phyloP scores from a whole-genome alignment of 1,140 invertebrate species.

The Colletes latitarsis region DNA sequence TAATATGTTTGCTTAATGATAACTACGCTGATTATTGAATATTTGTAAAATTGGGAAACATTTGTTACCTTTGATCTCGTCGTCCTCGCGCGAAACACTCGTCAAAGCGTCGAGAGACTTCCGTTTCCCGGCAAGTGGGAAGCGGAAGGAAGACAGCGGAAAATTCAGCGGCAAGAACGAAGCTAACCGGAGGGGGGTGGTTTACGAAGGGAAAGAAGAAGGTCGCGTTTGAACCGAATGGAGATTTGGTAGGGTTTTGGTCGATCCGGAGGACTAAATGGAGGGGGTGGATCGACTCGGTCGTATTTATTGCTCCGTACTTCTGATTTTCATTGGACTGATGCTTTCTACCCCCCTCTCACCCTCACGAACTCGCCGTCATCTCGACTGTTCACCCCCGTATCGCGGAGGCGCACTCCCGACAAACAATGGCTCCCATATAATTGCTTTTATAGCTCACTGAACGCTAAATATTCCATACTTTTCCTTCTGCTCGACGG shows the following conservation, averaged over 20 bases:
- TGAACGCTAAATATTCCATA: slow-evolving; percentile 81
- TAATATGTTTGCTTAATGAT: too few relatives aligned
- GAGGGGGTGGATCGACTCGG: slow-evolving; percentile 72
- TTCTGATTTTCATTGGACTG: slow-evolving; percentile 73
- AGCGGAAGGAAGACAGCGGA: slow-evolving; percentile 36
- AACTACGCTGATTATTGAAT: too few relatives aligned
- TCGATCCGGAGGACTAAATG: slow-evolving; percentile 9
- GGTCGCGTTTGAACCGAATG: slow-evolving; percentile 65
- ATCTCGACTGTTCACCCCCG: slow-evolving; percentile 65
- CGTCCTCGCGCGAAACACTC: not conserved
- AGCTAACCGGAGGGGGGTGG: slow-evolving; percentile 35
- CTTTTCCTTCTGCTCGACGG: slow-evolving; percentile 73
- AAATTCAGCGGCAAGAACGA: slow-evolving; percentile 44
- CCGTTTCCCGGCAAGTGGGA: slow-evolving; percentile 5
- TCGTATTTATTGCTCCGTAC: slow-evolving; percentile 78
- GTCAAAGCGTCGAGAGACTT: not conserved
- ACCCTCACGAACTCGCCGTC: slow-evolving; percentile 39
- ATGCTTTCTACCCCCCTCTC: slow-evolving; percentile 53
- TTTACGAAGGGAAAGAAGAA: slow-evolving; percentile 55
- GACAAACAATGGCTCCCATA: slow-evolving; percentile 79
- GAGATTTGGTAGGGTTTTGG: slow-evolving; percentile 65
- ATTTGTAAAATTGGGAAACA: not conserved
- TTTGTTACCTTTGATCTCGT: not conserved
- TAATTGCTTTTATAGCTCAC: slow-evolving; percentile 81
- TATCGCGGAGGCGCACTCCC: slow-evolving; percentile 79